phyloP scores from a whole-genome alignment of 2,113 vertebrate genomes.

The Myrmophylax atrothorax region DNA sequence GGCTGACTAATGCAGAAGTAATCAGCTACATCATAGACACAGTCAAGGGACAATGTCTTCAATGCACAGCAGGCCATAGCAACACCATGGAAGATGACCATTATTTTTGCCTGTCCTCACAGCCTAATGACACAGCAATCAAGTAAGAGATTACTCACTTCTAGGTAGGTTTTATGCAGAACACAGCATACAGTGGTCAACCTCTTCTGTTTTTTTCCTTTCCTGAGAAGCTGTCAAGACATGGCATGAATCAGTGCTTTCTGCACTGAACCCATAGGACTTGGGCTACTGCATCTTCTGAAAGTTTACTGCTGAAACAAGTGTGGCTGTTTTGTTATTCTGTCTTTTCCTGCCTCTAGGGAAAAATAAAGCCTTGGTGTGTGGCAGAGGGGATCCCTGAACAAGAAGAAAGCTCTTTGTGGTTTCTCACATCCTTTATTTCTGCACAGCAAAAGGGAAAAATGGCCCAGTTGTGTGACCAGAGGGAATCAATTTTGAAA shows the following conservation, averaged over 20 bases:
- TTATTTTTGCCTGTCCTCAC: not conserved
- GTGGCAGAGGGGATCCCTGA: not conserved
- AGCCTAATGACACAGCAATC: not conserved
- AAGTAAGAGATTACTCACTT: not conserved
- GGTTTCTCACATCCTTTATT: not conserved
- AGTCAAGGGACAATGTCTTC: not conserved
- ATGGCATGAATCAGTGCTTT: not conserved
- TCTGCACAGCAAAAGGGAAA: not conserved
- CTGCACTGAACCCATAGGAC: rapidly evolving
- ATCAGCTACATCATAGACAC: not conserved
- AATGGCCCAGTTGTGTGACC: not conserved
- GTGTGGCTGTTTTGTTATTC: not conserved
- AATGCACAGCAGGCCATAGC: rapidly evolving
- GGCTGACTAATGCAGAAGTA: not conserved
- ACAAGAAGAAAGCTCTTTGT: not conserved
- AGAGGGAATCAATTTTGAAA: not conserved
- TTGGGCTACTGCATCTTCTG: not conserved
- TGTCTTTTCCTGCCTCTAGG: not conserved
- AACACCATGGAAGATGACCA: not conserved
- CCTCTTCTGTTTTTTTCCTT: not conserved
- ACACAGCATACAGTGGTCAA: not conserved
- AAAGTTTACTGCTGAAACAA: not conserved
- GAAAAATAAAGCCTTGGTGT: not conserved
- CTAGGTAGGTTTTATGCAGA: not conserved
- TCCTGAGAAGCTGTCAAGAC: not conserved